Percentiles rank a stretch among this genome's conserved stretches.
Evolutionary conservation across 2,888 invertebrate genomes (phyloP).

Genomic region (Scaptodrosophila latifasciaeformis): DNA sequence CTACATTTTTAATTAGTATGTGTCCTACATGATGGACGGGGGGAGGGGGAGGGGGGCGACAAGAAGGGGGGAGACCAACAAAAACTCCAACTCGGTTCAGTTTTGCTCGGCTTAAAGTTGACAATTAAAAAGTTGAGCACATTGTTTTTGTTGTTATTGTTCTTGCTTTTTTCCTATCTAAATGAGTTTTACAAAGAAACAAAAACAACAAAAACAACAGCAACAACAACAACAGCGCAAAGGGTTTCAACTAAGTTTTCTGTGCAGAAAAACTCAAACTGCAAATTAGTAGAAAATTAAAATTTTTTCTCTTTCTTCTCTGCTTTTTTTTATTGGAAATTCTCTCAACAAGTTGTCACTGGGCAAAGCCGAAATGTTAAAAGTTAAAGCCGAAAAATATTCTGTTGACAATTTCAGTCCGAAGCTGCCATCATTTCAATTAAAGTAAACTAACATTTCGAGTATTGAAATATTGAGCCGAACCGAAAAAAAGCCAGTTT

Average conservation of each 20-base stretch:
- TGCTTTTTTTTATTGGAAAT: constrained; percentile 11
- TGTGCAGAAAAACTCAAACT: constrained; percentile 35
- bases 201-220: background rate
- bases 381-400: too few relatives aligned
- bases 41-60: too few relatives aligned
- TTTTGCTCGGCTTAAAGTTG: constrained; percentile 55
- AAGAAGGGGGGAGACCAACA: too few relatives aligned
- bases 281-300: constrained; percentile 58
- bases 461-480: too few relatives aligned
- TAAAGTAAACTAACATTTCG: too few relatives aligned
- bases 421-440: background rate
- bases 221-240: background rate
- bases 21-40: too few relatives aligned
- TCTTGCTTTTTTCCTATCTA: constrained; percentile 19
- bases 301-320: too few relatives aligned
- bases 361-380: too few relatives aligned
- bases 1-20: constrained; percentile 51
- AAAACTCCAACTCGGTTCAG: constrained; percentile 12
- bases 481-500: too few relatives aligned
- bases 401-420: too few relatives aligned
- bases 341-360: constrained; percentile 48
- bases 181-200: constrained; percentile 34
- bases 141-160: constrained; percentile 9
- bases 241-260: constrained; percentile 32
- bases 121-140: constrained; percentile 62